Conservation (phyloP, 2,113 vertebrate species). For the Hepsetus odoe region DNA sequence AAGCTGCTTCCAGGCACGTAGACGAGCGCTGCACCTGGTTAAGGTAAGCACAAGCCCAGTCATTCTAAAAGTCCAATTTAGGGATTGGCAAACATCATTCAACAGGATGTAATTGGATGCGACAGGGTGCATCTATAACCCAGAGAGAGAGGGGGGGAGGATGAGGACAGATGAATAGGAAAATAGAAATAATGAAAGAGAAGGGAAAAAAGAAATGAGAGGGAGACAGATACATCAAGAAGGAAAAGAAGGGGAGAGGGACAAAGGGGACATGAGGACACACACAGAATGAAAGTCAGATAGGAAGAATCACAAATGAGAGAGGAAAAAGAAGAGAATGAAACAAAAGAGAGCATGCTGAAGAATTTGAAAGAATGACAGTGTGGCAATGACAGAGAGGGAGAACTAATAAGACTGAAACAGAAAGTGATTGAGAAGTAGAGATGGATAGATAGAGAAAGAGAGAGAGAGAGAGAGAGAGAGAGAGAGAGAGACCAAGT, state of each 20-base stretch:
- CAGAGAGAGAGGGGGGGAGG: neutral
- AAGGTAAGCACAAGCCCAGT: neutral
- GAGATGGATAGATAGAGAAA: neutral
- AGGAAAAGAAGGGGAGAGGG: no score
- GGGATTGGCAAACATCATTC: constrained; percentile 45
- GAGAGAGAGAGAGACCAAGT: no score
- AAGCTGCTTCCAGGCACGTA: neutral
- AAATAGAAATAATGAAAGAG: no score
- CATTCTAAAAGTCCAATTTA: constrained; percentile 14
- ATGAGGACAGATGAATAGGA: neutral
- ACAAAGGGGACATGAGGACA: no score
- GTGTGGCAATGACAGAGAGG: neutral
- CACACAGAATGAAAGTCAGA: no score
- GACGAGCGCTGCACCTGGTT: constrained; percentile 7
- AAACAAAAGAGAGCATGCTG: no score
- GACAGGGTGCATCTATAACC: constrained; percentile 53
- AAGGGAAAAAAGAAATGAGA: no score
- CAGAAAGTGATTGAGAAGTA: neutral
- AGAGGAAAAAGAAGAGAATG: no score
- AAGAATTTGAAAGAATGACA: neutral
- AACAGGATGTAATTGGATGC: constrained; percentile 46
- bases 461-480: neutral
- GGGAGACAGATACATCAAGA: no score
- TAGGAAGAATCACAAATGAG: no score
- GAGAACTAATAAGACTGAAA: neutral